Evolutionary conservation across 2,888 invertebrate genomes (phyloP).

Genomic region (Melipona bicolor): DNA sequence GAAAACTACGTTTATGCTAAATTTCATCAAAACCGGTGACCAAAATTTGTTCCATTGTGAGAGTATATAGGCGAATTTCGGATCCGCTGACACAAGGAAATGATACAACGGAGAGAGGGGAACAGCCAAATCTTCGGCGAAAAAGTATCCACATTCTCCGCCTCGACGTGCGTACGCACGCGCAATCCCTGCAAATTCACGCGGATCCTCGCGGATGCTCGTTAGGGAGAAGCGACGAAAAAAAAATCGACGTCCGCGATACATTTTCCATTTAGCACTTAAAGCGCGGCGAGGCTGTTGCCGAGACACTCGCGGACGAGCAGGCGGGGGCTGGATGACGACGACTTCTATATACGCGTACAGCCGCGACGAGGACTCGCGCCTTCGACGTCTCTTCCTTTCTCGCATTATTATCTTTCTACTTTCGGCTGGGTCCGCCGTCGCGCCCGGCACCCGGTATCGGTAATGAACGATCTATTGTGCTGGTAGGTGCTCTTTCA

Average conservation of each 20-base stretch:
- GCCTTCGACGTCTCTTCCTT: slow-evolving; percentile 50
- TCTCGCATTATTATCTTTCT: slow-evolving; percentile 74
- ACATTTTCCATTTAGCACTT: slow-evolving; percentile 43
- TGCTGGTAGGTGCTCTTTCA: slow-evolving; percentile 73
- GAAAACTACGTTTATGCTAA: too few relatives aligned
- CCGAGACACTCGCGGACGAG: neutral
- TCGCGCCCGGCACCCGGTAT: slow-evolving; percentile 70
- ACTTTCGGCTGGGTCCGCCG: slow-evolving; percentile 61
- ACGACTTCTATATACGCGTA: neutral
- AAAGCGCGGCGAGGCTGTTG: neutral
- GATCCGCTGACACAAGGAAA: too few relatives aligned
- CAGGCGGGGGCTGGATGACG: neutral
- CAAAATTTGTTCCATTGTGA: too few relatives aligned
- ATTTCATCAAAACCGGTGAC: too few relatives aligned
- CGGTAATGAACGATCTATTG: slow-evolving; percentile 83
- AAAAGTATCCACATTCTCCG: too few relatives aligned
- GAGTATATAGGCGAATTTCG: too few relatives aligned
- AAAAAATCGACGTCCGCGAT: slow-evolving; percentile 12
- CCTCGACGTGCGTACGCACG: neutral
- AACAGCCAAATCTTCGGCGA: too few relatives aligned
- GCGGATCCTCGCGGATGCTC: slow-evolving; percentile 1
- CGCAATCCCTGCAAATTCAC: neutral
- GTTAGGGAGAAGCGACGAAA: neutral
- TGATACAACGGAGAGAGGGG: too few relatives aligned
- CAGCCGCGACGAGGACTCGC: slow-evolving; percentile 39